phyloP scores from a whole-genome alignment of 2,888 invertebrate species.

The Andrena bucephala region DNA sequence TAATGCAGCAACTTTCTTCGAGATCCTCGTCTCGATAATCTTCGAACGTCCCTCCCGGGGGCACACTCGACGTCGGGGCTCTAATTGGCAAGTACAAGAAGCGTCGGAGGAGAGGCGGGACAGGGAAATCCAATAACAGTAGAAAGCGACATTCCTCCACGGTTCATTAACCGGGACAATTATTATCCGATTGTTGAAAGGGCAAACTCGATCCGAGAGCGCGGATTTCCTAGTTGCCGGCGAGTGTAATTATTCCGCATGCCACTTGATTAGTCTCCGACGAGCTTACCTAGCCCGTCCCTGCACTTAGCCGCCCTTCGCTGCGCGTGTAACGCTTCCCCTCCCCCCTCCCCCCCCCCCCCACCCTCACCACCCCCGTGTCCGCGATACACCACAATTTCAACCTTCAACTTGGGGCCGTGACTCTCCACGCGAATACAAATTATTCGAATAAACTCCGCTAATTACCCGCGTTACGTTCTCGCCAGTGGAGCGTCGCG shows the following conservation, averaged over 20 bases:
- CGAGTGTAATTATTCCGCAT: conserved; percentile 72
- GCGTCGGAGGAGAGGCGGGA: background rate
- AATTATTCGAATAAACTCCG: conserved; percentile 49
- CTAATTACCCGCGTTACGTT: conserved; percentile 46
- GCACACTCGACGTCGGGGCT: background rate
- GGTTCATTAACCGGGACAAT: conserved; percentile 61
- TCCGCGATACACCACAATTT: conserved; percentile 28
- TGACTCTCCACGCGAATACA: conserved; percentile 27
- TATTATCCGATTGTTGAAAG: conserved; percentile 58
- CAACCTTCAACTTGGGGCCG: conserved; percentile 36
- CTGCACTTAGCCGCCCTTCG: conserved; percentile 16
- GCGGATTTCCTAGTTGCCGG: conserved; percentile 58
- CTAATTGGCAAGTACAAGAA: conserved; percentile 15
- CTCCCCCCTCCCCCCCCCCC: background rate
- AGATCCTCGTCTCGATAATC: background rate
- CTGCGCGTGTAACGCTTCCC: background rate
- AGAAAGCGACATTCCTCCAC: conserved; percentile 41
- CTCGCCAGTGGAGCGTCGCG: background rate
- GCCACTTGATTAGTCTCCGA: conserved; percentile 70
- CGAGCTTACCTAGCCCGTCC: conserved; percentile 19
- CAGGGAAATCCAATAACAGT: conserved; percentile 39
- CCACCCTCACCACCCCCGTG: background rate
- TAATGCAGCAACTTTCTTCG: background rate
- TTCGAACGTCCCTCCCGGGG: background rate
- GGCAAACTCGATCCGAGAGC: conserved; percentile 57